A percentile compares a stretch with the other conserved stretches of the same genome.
Evolutionary conservation across 2,113 vertebrate genomes (phyloP).

Genomic region (Vulpes ferrilata): DNA sequence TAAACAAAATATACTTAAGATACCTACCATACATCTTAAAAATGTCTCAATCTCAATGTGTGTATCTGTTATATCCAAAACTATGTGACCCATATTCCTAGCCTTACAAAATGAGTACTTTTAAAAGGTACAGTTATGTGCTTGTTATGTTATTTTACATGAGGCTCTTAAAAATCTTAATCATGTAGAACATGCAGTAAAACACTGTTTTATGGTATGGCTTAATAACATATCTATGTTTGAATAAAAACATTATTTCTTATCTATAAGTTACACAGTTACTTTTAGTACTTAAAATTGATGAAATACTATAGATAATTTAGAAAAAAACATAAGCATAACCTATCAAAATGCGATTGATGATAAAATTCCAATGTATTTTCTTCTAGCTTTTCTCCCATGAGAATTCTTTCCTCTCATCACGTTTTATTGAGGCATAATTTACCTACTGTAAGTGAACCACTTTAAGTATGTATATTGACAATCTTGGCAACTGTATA

Average conservation of each 20-base stretch:
- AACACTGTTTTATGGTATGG: conserved; percentile 30
- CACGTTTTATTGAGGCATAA: not conserved
- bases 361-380: not conserved
- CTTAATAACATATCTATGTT: not conserved
- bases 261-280: not conserved
- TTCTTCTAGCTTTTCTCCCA: not conserved
- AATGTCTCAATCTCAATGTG: conserved; percentile 30
- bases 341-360: not conserved
- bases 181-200: not conserved
- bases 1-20: conserved; percentile 34
- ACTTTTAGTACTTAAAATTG: conserved; percentile 7
- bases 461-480: not conserved
- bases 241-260: conserved; percentile 54
- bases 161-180: conserved; percentile 11
- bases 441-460: not conserved
- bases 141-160: conserved; percentile 20
- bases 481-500: not conserved
- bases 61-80: not conserved
- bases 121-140: not conserved
- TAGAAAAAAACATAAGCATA: conserved; percentile 11
- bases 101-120: conserved; percentile 47
- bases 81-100: not conserved
- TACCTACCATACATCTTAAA: conserved; percentile 2
- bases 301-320: not conserved
- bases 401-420: not conserved